Base-by-base conservation (phyloP, 2,797 vertebrate species). In the Acridotheres tristis region DNA sequence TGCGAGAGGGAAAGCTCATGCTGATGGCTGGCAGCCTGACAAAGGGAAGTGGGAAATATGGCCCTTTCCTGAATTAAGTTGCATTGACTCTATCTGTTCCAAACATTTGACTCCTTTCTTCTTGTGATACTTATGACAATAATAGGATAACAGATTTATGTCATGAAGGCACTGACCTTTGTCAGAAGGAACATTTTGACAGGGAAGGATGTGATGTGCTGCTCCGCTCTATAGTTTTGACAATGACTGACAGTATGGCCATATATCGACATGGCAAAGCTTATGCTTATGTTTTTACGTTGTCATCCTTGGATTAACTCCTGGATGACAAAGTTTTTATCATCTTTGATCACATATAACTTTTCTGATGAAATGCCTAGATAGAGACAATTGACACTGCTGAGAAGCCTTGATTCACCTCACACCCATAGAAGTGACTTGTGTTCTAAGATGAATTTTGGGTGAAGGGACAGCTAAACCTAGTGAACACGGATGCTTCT, bases 91-190 rank as follows among this genome's bases (percentile, higher is more conserved):
- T 93, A 32, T 96, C 94, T 89, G 85, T 95, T 95, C 69, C 92
- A 93, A 96, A 85, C 84, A 72, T 90, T 93, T 96, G 93, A 95
- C 3, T 96, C 51, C 59, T 91, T 97, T 93, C 85, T 95, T 95
- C 92, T 90, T 81, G 47, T 85, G 78, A 95, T 96, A 94, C 95
- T 95, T 89, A 90, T 34, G 91, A 91, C 87, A 96, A 96, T 90
- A 96, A 96, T 58, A 91, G 87, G 90, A 88, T 97, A 97, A 97
- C 89, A 96, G 96, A 97, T 96, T 94, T 94, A 96, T 96, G 95
- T 91, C 94, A 94, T 93, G 93, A 96, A 93, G 65, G 82, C 88
- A 81, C 19, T 97, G 97, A 98, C 97, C 97, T 98, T 96, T 97
- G 89, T 95, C 91, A 95, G 92, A 86, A 65, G 45, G 93, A 97